A percentile compares a stretch with the other conserved stretches of the same genome.
Evolutionary conservation across 1,140 invertebrate species (phyloP).

Genomic region (Drosophila saltans): DNA sequence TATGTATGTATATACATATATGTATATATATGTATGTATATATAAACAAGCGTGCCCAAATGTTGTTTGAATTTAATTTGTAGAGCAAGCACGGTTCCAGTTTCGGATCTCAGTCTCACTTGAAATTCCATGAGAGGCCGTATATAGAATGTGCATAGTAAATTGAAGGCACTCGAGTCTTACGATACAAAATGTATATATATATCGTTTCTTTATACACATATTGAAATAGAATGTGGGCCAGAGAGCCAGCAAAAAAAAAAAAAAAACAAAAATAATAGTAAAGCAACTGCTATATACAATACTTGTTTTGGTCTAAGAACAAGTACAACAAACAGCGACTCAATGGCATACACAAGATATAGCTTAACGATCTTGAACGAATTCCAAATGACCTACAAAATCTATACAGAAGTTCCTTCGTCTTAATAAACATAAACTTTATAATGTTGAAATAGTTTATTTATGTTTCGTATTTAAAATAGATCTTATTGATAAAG

Average conservation of each 20-base stretch:
- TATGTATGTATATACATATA: too few species aligned
- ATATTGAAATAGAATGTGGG: constrained; percentile 8
- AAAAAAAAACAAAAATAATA: constrained; percentile 23
- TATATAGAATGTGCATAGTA: constrained; percentile 53
- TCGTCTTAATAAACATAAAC: too few species aligned
- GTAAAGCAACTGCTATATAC: constrained; percentile 38
- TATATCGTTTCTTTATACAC: background rate
- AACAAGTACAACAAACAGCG: constrained; percentile 55
- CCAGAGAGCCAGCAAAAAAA: constrained; percentile 4
- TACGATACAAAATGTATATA: constrained; percentile 25
- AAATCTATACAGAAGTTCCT: background rate
- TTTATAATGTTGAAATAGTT: too few species aligned
- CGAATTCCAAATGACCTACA: constrained; percentile 51
- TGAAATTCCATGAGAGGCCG: constrained; percentile 39
- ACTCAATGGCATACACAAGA: constrained; percentile 2
- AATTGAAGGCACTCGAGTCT: constrained; percentile 41
- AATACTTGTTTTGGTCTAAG: constrained; percentile 76
- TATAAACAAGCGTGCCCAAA: constrained; percentile 64
- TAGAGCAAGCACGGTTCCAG: constrained; percentile 28
- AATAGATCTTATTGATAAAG: too few species aligned
- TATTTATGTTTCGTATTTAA: too few species aligned
- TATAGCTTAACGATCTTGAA: constrained; percentile 19
- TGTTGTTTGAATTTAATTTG: constrained; percentile 68
- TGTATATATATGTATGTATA: background rate
- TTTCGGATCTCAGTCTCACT: constrained; percentile 24